Base-by-base conservation (phyloP, 2,888 invertebrate genomes). In the Chaitophorus viminalis region DNA sequence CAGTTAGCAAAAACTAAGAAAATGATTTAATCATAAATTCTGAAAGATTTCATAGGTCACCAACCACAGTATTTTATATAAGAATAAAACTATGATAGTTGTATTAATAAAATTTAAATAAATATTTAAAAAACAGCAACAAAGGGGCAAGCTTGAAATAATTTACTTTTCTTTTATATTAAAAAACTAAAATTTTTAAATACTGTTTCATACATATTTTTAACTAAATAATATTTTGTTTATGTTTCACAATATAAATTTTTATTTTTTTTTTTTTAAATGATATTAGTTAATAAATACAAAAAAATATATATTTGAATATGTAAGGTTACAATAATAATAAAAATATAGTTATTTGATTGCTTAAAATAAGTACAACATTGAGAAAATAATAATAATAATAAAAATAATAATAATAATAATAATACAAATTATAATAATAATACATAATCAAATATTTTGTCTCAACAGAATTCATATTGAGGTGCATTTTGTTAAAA, bases 301-400 rank as follows among this genome's bases (percentile, higher is more conserved):
- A 85, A 31, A 86, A 86, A 78, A 86, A 79, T 86, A 86, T 86
- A 86, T 86, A 78, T 79, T 86, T 72, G 52, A 86, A 86, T 74
- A 86, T 78, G 78, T 72, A 79, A 54, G 86, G 54, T 86, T 70
- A 75, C 70, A 75, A 82, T 70, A 70, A 82, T 60, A 76, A 84
- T 79, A 81, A 81, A 65, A 81, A 86, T 86, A 87, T 81, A 87
- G 87, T 68, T 81, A 87, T 87, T 75, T 81, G 79, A 87, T 87
- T 81, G 31, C 87, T 87, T 87, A 81, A 81, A 87, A 81, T 87
- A 87, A 87, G 87, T 87, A 87, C 87, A 87, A 81, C 79, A 81
- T 81, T 81, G 60, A 87, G 70, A 87, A 74, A 79, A 74, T 74
- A 79, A 87, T 87, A 87, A 75, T 72, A 74, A 68, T 84, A 76